Base-by-base conservation (phyloP, 2,797 vertebrate species). In the Sphenopsis melanotis region DNA sequence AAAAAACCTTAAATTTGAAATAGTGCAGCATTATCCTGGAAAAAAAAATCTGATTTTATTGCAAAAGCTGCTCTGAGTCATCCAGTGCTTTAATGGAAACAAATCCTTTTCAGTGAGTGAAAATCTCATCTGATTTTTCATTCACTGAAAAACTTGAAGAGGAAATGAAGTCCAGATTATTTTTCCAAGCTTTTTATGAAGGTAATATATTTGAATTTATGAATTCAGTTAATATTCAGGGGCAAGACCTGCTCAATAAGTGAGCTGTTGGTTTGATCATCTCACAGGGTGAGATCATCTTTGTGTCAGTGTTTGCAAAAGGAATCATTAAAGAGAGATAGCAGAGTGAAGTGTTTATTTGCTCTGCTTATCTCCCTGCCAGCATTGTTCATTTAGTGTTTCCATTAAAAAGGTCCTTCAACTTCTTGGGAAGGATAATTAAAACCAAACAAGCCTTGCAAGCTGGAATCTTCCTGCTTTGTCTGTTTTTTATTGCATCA, bases 271-370 rank as follows among this genome's bases (percentile, higher is more conserved):
- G 6, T 69, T 32, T 61, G 82, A 59, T 90, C 59, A 15, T 71
- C 46, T 89, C 29, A 0, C 5, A 0, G 18, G 63, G 44, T 89
- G 76, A 77, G 50, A 50, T 72, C 55, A 57, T 87, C 63, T 21
- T 20, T 72, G 24, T 76, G 30, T 39, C 63, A 69, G 37, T 74
- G 15, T 83, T 92, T 94, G 79, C 57, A 78, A 4, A 66, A 83
- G 72, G 87, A 61, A 75, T 95, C 71, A 29, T 83, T 91, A 41
- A 59, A 44, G 77, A 24, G 72, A 74, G 77, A 69, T 65, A 70
- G 0, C n/a, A 46, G 66, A 56, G 71, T 63, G 66, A 83, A 89
- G 60, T 65, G 93, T 94, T 92, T 92, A 63, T 95, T 96, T 96
- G 92, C 66, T 89, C 53, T 88, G 46, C 72, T 85, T 96, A 15